phyloP scores from a whole-genome alignment of 2,797 vertebrate genomes.

The Astyanax mexicanus region DNA sequence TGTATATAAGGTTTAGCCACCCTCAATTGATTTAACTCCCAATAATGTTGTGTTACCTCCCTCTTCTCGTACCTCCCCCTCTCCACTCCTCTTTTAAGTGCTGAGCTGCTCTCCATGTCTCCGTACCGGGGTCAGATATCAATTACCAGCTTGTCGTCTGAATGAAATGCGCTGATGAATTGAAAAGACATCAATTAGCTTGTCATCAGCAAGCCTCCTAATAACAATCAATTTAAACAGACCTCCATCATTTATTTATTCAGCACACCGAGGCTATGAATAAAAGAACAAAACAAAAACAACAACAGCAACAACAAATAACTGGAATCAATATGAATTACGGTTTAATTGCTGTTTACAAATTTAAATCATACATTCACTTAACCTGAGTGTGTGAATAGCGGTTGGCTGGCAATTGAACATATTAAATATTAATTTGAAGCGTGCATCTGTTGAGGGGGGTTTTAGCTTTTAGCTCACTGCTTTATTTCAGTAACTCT shows the following conservation, averaged over 20 bases:
- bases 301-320: constrained; percentile 3
- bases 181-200: constrained; percentile 62
- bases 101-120: constrained; percentile 20
- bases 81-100: constrained; percentile 24
- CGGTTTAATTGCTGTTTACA: constrained; percentile 55
- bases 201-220: constrained; percentile 58
- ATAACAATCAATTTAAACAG: constrained; percentile 62
- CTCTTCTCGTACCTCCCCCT: constrained; percentile 22
- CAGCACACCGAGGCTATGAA: constrained; percentile 52
- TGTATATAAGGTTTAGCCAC: not conserved
- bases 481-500: not conserved
- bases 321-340: constrained; percentile 44
- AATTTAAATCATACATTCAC: constrained; percentile 56
- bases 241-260: constrained; percentile 58
- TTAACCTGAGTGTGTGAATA: constrained; percentile 49
- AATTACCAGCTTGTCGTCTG: constrained; percentile 44
- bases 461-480: constrained; percentile 1
- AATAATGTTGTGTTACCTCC: not conserved
- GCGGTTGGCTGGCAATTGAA: constrained; percentile 35
- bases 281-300: constrained; percentile 1
- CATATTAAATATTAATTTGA: constrained; percentile 48
- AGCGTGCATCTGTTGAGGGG: constrained; percentile 26
- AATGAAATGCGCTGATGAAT: constrained; percentile 53
- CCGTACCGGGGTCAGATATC: constrained; percentile 51
- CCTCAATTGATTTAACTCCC: not conserved